These are phyloP conservation scores for Hirtodrosophila histrioides DNA, from an alignment of 2,888 invertebrate genomes.

Conservation along the genomic window DNA sequence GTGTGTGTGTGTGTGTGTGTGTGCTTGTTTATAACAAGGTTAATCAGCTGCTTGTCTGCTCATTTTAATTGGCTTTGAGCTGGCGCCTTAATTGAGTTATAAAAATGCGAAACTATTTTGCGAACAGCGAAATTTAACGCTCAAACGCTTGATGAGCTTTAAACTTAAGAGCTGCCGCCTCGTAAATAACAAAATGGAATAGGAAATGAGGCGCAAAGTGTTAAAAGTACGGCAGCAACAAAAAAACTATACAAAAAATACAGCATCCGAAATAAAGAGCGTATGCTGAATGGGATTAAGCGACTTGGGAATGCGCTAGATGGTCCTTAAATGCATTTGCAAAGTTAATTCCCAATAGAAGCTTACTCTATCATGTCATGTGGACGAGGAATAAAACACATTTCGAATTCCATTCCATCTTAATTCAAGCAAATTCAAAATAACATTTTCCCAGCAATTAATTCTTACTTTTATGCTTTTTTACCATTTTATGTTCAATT, in stretches of 20 bases:
- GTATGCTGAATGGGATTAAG: constrained; percentile 27
- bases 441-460: no score
- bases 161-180: constrained; percentile 61
- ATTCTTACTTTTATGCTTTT: no score
- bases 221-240: constrained; percentile 5
- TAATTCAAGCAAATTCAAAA: no score
- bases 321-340: constrained; percentile 11
- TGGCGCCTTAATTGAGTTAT: constrained; percentile 63
- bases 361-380: background rate
- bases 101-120: constrained; percentile 66
- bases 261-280: background rate
- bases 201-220: constrained; percentile 54
- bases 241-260: background rate
- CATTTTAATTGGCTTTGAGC: constrained; percentile 73
- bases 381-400: no score
- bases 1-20: constrained; percentile 6
- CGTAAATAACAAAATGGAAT: constrained; percentile 69
- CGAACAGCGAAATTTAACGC: constrained; percentile 60
- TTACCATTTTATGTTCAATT: no score
- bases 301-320: constrained; percentile 12
- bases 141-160: constrained; percentile 69
- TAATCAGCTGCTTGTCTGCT: constrained; percentile 74
- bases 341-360: constrained; percentile 4
- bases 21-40: constrained; percentile 56
- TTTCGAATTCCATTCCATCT: no score